Conservation (phyloP, 2,797 vertebrate genomes). For the Clangula hyemalis region DNA sequence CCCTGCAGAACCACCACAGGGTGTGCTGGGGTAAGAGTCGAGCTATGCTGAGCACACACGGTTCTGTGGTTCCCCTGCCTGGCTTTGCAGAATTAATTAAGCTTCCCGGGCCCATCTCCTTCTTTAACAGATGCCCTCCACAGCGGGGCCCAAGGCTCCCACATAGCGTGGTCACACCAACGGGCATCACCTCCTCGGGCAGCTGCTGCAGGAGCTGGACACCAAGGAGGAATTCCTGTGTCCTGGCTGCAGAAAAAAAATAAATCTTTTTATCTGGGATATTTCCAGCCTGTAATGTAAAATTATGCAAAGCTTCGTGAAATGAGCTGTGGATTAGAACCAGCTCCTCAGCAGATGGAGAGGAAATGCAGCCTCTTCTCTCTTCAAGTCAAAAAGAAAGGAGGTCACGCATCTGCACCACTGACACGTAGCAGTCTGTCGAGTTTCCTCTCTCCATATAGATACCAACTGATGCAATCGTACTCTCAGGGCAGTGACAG, state of each 20-base stretch:
- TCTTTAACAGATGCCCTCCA: neutral
- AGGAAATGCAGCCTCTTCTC: neutral
- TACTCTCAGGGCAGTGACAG: neutral
- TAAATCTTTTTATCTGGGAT: accelerated
- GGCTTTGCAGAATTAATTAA: neutral
- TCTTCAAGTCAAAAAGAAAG: neutral
- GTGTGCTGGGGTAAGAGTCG: neutral
- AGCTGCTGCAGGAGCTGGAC: neutral
- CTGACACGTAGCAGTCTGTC: neutral
- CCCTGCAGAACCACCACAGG: neutral
- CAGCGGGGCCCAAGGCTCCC: slow-evolving; percentile 38
- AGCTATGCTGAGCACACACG: neutral
- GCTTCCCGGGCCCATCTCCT: neutral
- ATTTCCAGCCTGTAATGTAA: neutral
- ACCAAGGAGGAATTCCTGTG: accelerated
- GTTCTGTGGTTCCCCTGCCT: slow-evolving; percentile 12
- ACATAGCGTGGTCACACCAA: neutral
- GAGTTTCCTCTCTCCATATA: accelerated
- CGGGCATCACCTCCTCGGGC: neutral
- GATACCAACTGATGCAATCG: accelerated
- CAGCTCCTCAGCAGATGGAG: neutral
- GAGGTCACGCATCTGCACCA: accelerated
- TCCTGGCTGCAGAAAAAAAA: neutral
- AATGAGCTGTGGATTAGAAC: neutral
- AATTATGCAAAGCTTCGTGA: neutral